Evolutionary conservation across 2,797 vertebrate species (phyloP).

Genomic region (Taeniopygia guttata): DNA sequence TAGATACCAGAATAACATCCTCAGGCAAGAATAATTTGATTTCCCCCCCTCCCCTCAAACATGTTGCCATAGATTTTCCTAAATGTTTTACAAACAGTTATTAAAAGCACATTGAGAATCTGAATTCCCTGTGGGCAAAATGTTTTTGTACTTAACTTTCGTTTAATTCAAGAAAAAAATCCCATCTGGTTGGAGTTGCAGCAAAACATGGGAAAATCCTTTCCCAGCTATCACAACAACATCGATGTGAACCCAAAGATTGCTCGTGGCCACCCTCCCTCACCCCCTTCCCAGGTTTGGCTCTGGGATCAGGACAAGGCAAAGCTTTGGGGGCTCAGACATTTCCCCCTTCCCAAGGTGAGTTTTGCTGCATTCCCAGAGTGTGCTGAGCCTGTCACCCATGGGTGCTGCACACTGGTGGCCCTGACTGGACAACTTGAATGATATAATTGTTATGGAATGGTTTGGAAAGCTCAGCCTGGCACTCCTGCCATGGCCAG

Average conservation of each 20-base stretch:
- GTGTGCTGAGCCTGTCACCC: accelerated
- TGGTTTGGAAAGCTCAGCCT: not conserved
- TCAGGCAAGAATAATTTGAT: conserved; percentile 77
- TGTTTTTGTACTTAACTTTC: conserved; percentile 78
- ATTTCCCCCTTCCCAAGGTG: accelerated
- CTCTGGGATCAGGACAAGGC: not conserved
- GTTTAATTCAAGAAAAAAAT: conserved; percentile 65
- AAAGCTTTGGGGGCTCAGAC: not conserved
- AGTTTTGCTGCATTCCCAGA: not conserved
- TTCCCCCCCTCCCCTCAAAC: conserved; percentile 25
- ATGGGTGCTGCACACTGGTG: accelerated
- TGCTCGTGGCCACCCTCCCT: not conserved
- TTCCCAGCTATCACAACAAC: conserved; percentile 65
- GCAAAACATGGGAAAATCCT: conserved; percentile 70
- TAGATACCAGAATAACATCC: conserved; percentile 76
- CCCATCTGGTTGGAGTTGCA: conserved; percentile 70
- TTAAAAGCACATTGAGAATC: conserved; percentile 81
- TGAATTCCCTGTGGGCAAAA: conserved; percentile 75
- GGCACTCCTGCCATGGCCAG: not conserved
- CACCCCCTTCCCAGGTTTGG: not conserved
- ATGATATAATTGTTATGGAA: accelerated
- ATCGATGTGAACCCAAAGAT: not conserved
- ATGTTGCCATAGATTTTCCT: conserved; percentile 78
- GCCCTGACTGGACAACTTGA: not conserved
- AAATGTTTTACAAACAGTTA: conserved; percentile 80